phyloP scores from a whole-genome alignment of 1,140 invertebrate genomes.

The Rhyacophila brunnea region DNA sequence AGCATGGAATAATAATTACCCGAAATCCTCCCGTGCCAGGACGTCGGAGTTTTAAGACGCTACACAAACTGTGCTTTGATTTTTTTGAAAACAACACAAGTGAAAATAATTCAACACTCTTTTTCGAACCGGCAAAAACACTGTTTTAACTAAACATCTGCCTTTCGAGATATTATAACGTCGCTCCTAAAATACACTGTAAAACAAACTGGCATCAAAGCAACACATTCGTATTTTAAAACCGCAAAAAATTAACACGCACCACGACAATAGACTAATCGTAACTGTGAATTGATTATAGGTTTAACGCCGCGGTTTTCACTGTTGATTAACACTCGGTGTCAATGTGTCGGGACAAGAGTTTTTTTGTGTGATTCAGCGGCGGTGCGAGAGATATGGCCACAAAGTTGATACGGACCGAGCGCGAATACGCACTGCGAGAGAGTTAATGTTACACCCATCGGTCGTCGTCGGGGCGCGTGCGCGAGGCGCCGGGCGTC shows the following conservation, averaged over 20 bases:
- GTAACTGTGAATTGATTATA: too few species aligned
- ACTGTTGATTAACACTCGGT: too few species aligned
- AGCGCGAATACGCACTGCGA: slow-evolving; percentile 38
- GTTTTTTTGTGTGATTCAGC: too few species aligned
- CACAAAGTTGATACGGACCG: background rate
- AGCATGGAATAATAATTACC: too few species aligned
- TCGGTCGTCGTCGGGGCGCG: slow-evolving; percentile 27
- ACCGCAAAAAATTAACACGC: slow-evolving; percentile 8
- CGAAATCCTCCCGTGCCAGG: too few species aligned
- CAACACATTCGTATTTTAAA: slow-evolving; percentile 6
- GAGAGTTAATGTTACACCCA: slow-evolving; percentile 34
- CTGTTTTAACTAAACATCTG: background rate
- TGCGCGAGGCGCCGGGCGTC: slow-evolving; percentile 17
- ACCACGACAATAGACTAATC: background rate
- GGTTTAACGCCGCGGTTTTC: too few species aligned
- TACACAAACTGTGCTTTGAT: too few species aligned
- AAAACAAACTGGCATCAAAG: slow-evolving; percentile 17
- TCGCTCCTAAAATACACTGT: slow-evolving; percentile 13
- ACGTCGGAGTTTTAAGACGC: too few species aligned
- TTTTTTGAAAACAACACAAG: too few species aligned
- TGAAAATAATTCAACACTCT: too few species aligned
- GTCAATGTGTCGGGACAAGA: too few species aligned
- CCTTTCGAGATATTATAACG: slow-evolving; percentile 2
- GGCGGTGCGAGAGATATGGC: background rate
- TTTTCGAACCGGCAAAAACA: too few species aligned